phyloP scores from a whole-genome alignment of 2,113 vertebrate species.

The Oceanites oceanicus region DNA sequence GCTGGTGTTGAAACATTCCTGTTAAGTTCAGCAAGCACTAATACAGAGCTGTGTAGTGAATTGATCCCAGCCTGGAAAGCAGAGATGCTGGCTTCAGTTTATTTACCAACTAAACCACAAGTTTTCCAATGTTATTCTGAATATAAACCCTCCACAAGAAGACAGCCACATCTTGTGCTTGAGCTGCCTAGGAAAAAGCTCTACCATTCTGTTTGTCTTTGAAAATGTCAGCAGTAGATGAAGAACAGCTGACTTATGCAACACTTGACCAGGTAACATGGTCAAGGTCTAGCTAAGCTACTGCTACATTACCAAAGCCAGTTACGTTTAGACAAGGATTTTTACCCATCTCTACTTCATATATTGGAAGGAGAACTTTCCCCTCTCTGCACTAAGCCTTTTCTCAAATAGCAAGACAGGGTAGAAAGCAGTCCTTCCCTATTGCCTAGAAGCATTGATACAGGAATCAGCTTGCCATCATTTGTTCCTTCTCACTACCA shows the following conservation, averaged over 20 bases:
- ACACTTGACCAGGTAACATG: not conserved
- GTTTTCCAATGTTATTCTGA: not conserved
- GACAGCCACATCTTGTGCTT: not conserved
- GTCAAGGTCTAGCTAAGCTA: not conserved
- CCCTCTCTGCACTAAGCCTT: not conserved
- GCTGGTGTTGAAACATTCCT: not conserved
- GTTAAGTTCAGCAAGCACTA: not conserved
- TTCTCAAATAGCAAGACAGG: not conserved
- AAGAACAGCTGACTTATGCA: not conserved
- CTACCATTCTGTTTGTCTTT: not conserved
- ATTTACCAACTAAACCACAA: not conserved
- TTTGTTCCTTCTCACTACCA: not conserved
- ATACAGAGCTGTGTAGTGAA: not conserved
- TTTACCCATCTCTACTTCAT: not conserved
- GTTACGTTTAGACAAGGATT: not conserved
- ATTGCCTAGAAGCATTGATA: not conserved
- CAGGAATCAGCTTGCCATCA: not conserved
- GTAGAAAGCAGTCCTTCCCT: not conserved
- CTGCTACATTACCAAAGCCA: not conserved
- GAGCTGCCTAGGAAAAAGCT: not conserved
- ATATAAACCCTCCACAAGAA: not conserved
- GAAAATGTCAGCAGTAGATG: not conserved
- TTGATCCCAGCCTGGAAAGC: not conserved
- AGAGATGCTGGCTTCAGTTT: not conserved
- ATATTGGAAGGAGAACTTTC: not conserved